These are phyloP conservation scores for Alviniconcha strummeri DNA, from an alignment of 2,888 invertebrate species.

Conservation along the genomic window DNA sequence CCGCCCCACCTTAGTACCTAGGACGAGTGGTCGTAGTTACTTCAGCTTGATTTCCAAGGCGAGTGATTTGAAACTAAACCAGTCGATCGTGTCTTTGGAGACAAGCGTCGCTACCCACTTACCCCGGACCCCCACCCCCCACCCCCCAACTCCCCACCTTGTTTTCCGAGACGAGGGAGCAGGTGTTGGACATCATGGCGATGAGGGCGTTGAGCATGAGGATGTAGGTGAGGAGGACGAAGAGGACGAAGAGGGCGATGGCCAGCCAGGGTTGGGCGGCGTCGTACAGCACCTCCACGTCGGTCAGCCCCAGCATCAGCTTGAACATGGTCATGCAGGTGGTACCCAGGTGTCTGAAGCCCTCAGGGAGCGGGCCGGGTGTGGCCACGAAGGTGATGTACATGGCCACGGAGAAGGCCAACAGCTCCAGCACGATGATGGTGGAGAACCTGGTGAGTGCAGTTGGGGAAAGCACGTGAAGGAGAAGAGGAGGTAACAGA, in stretches of 20 bases:
- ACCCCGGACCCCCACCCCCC: too few species aligned
- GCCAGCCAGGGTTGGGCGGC: constrained; percentile 56
- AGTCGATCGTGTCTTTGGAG: too few species aligned
- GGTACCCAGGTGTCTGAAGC: constrained; percentile 46
- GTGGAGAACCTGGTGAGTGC: constrained; percentile 43
- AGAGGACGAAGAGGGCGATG: constrained; percentile 50
- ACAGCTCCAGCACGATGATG: constrained; percentile 50
- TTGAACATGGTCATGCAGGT: constrained; percentile 57
- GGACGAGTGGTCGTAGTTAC: too few species aligned
- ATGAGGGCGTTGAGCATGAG: constrained; percentile 61
- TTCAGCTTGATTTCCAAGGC: too few species aligned
- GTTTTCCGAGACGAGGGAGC: constrained; percentile 53
- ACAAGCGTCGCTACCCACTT: too few species aligned
- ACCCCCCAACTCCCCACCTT: constrained; percentile 29
- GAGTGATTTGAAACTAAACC: too few species aligned
- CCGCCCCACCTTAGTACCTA: too few species aligned
- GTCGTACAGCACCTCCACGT: constrained; percentile 45
- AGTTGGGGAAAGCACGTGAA: too few species aligned
- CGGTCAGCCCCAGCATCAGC: constrained; percentile 58
- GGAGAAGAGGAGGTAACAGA: too few species aligned
- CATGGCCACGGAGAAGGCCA: constrained; percentile 57
- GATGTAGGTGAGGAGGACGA: constrained; percentile 55
- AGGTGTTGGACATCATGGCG: constrained; percentile 65
- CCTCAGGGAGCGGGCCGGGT: constrained; percentile 31
- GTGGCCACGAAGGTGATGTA: constrained; percentile 53